phyloP scores from a whole-genome alignment of 2,113 vertebrate genomes.

The Progne subis region DNA sequence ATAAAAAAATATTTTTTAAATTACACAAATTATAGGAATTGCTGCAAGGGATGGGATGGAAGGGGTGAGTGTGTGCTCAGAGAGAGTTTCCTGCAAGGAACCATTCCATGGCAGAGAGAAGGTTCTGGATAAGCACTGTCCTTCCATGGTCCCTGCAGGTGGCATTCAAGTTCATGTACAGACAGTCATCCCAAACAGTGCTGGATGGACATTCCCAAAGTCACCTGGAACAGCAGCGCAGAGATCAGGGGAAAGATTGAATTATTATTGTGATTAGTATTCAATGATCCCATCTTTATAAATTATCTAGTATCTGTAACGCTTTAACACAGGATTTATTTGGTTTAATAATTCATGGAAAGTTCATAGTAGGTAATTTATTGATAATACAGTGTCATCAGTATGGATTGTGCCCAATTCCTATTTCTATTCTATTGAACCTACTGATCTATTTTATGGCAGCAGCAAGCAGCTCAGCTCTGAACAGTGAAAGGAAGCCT shows the following conservation, averaged over 20 bases:
- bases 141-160: not conserved
- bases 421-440: not conserved
- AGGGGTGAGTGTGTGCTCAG: not conserved
- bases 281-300: conserved; percentile 11
- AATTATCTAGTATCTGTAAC: conserved; percentile 17
- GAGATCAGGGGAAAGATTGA: not conserved
- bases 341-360: conserved; percentile 53
- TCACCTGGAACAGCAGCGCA: not conserved
- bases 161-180: not conserved
- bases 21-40: not conserved
- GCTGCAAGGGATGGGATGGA: not conserved
- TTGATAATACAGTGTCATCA: conserved; percentile 61
- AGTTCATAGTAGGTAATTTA: conserved; percentile 45
- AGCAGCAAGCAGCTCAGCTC: not conserved
- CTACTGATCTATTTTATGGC: not conserved
- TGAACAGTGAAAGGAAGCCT: not conserved
- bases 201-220: not conserved
- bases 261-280: not conserved
- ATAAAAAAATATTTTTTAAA: too few species aligned
- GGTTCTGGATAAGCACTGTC: not conserved
- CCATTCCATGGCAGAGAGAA: not conserved
- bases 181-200: not conserved
- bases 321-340: conserved; percentile 43
- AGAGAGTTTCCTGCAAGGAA: not conserved
- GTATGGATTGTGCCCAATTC: conserved; percentile 20